Evolutionary conservation across 2,113 vertebrate genomes (phyloP), one percentile per base, ranked within the genome.

Genomic region (Cheirogaleus medius): DNA sequence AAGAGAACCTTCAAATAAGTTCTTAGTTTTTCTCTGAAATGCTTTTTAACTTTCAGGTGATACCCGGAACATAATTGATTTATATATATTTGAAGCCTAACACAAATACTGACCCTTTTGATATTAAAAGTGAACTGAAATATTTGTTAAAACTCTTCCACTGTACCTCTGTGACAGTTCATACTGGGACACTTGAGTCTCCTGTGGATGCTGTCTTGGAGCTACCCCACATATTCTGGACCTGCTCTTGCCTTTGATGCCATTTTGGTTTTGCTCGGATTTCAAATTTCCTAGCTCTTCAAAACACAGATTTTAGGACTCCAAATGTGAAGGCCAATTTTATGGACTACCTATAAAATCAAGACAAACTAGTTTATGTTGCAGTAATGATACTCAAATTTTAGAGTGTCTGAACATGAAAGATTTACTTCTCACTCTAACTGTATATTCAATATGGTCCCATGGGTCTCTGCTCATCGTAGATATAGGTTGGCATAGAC

Each of bases 21-120:
- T 87, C 7, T 90, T 37, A n/a, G 42, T 44, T 82, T 76, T 56
- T 15, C 27, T 87, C 49, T 87, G n/a, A 96, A 94, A 92, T 90
- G 9, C 0, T 78, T 94, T 94, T 58, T 37, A 85, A 74, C 3
- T 47, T 95, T 6, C 27, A 69, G 2, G 54, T 69, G 18, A 87
- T 37, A 4, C 1, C 14, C 14, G 3, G 15, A 86, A 47, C 6
- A 37, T 42, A 60, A 84, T 32, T 63, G 4, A 15, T 27, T 56
- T 56, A 4, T 8, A 49, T 81, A 7, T 34, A 85, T 58, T 14
- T 66, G 12, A 92, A 78, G 6, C 8, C 0, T 47, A 90, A 84
- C 1, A 84, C 25, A 74, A 81, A 95, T 94, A 82, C 39, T 56
- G 23, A 73, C 15, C 10, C n/a, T 94, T 87, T 63, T 68, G 13